Evolutionary conservation across 2,797 vertebrate species (phyloP).

Genomic region (Hypotaenidia okinawae): DNA sequence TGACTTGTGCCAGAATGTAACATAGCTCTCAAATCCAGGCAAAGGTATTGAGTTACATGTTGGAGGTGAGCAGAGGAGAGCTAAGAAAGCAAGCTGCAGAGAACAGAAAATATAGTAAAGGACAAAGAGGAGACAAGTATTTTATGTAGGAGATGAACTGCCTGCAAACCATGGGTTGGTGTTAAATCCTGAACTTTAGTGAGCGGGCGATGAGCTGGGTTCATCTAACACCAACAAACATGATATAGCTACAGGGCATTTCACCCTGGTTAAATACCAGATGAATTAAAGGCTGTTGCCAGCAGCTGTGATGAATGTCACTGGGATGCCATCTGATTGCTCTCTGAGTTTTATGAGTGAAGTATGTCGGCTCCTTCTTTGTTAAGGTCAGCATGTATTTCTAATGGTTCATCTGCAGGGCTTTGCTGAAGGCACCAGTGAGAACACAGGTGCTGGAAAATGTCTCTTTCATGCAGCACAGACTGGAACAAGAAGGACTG

Average conservation of each 20-base stretch:
- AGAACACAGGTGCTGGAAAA: conserved; percentile 74
- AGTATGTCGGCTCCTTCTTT: conserved; percentile 70
- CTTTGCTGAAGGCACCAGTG: conserved; percentile 74
- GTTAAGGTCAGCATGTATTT: conserved; percentile 80
- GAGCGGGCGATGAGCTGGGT: conserved; percentile 69
- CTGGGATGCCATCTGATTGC: conserved; percentile 76
- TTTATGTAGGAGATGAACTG: conserved; percentile 55
- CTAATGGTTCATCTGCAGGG: conserved; percentile 78
- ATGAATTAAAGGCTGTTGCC: conserved; percentile 80
- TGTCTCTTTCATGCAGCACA: conserved; percentile 65
- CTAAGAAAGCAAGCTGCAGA: background rate
- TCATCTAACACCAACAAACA: conserved; percentile 81
- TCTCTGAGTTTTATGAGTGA: conserved; percentile 77
- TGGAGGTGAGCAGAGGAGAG: background rate
- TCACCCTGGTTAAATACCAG: conserved; percentile 82
- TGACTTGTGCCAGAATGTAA: background rate
- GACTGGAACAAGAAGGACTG: conserved; percentile 17
- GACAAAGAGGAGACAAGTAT: conserved; percentile 63
- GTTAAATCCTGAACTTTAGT: conserved; percentile 78
- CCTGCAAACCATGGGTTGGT: conserved; percentile 65
- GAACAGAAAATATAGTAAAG: conserved; percentile 55
- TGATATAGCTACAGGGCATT: conserved; percentile 75
- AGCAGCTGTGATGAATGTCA: conserved; percentile 82
- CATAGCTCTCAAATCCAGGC: background rate
- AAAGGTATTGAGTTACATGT: background rate